A percentile compares a stretch with the other conserved stretches of the same genome.
These are phyloP conservation scores for Creontiades dilutus DNA, from an alignment of 2,888 invertebrate species.

Conservation along the genomic window DNA sequence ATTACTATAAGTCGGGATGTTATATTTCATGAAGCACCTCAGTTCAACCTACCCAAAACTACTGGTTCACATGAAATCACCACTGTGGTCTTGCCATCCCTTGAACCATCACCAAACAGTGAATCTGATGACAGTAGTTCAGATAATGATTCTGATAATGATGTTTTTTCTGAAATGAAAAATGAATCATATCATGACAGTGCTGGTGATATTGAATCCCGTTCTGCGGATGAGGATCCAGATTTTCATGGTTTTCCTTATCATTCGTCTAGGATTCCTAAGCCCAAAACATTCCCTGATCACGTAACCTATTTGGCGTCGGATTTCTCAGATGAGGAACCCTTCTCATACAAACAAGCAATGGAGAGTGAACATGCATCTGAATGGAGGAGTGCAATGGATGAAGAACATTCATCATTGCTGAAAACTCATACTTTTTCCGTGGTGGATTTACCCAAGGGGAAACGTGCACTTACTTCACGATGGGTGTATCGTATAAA, in stretches of 20 bases:
- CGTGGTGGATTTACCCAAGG: not conserved
- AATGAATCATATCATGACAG: too few relatives aligned
- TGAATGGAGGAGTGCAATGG: constrained; percentile 33
- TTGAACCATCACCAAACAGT: too few relatives aligned
- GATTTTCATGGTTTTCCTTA: too few relatives aligned
- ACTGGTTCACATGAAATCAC: too few relatives aligned
- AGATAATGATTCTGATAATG: too few relatives aligned
- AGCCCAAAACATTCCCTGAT: constrained; percentile 76
- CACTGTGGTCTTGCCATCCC: too few relatives aligned
- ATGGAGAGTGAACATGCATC: not conserved
- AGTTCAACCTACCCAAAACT: not conserved
- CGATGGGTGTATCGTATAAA: constrained; percentile 68
- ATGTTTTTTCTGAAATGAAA: too few relatives aligned
- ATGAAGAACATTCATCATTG: not conserved
- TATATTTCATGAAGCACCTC: constrained; percentile 16
- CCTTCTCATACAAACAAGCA: constrained; percentile 11
- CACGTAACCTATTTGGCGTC: not conserved
- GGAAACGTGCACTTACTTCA: not conserved
- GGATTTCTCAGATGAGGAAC: not conserved
- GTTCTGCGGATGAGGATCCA: too few relatives aligned
- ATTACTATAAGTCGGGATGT: constrained; percentile 64
- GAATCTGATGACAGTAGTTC: too few relatives aligned
- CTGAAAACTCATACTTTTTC: not conserved
- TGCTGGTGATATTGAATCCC: too few relatives aligned
- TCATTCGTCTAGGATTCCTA: constrained; percentile 64